Conservation (phyloP, 2,797 vertebrate genomes). For the Catamblyrhynchus diadema region DNA sequence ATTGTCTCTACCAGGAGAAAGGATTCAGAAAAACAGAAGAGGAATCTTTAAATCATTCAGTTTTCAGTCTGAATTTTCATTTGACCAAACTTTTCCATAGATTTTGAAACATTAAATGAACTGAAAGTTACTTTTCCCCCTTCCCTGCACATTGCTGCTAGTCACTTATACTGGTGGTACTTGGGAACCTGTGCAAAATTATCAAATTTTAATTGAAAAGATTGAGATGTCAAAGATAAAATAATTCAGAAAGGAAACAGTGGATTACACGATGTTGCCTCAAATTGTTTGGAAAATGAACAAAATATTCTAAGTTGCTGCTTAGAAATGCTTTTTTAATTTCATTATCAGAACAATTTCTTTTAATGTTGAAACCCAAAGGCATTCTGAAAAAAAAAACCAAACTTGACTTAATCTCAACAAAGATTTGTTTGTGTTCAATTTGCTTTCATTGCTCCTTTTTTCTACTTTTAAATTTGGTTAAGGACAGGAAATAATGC, state of each 20-base stretch:
- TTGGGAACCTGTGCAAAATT: not conserved
- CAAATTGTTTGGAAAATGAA: not conserved
- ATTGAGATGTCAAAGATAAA: not conserved
- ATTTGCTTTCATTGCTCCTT: not conserved
- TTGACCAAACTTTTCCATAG: not conserved
- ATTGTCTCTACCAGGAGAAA: not conserved
- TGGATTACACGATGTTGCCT: not conserved
- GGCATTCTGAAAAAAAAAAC: not conserved
- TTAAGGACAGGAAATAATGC: not conserved
- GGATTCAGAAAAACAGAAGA: not conserved
- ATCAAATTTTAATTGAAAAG: not conserved
- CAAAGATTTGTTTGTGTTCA: not conserved
- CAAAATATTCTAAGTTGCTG: not conserved
- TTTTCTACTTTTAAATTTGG: not conserved
- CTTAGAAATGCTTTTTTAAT: not conserved
- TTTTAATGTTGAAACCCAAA: not conserved
- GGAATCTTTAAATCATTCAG: not conserved
- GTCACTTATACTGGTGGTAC: not conserved
- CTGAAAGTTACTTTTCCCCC: not conserved
- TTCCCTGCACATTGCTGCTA: not conserved
- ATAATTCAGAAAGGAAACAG: not conserved
- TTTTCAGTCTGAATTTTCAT: not conserved
- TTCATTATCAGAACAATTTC: not conserved
- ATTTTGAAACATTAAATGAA: not conserved
- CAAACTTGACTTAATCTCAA: not conserved